phyloP scores from a whole-genome alignment of 2,113 vertebrate genomes.

The Aegotheles bennettii region DNA sequence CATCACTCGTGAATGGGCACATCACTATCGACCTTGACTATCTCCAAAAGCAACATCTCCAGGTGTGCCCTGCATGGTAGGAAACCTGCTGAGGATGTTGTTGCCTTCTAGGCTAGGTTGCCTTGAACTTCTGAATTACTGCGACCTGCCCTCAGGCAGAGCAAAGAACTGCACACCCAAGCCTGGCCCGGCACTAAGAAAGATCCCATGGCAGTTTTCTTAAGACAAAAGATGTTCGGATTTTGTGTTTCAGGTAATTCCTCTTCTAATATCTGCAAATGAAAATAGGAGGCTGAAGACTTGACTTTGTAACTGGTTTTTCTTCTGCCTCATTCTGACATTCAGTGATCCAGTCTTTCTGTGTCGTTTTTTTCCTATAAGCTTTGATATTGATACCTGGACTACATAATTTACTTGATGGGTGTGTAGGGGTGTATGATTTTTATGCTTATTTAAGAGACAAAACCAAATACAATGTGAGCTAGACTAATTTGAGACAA shows the following conservation, averaged over 20 bases:
- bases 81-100: not conserved
- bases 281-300: not conserved
- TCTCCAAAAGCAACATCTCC: not conserved
- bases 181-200: not conserved
- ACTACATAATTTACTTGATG: not conserved
- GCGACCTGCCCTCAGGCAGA: not conserved
- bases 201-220: not conserved
- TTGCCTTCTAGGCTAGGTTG: not conserved
- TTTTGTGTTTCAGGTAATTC: not conserved
- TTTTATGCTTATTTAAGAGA: not conserved
- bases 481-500: fast-evolving
- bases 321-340: not conserved
- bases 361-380: not conserved
- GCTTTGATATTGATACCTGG: not conserved
- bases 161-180: not conserved
- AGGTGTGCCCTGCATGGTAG: not conserved
- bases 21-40: not conserved
- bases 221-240: not conserved
- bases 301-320: not conserved
- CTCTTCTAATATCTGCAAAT: not conserved
- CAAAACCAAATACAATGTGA: not conserved
- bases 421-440: not conserved
- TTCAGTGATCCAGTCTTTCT: not conserved
- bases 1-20: not conserved
- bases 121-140: not conserved